Percentiles rank a stretch among this genome's conserved stretches.
Conservation (phyloP, 2,888 invertebrate species). For the Dinocampus coccinellae region DNA sequence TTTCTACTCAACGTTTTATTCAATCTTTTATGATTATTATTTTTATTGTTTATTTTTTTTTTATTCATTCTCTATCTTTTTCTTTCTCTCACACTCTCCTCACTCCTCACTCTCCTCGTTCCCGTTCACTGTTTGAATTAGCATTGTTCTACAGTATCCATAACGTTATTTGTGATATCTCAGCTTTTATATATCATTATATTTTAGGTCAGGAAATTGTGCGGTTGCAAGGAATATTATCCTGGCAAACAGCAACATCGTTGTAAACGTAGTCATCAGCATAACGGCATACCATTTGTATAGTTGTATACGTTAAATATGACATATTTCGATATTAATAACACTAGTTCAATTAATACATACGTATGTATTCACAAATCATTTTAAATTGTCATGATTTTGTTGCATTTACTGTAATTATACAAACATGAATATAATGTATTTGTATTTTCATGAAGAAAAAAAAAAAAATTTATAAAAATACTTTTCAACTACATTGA, state of each 20-base stretch:
- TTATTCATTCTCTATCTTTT: background rate
- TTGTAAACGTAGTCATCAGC: constrained; percentile 14
- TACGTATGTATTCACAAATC: background rate
- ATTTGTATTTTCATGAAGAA: background rate
- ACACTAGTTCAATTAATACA: constrained; percentile 4
- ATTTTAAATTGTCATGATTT: background rate
- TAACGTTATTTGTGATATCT: constrained; percentile 23
- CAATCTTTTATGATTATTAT: background rate
- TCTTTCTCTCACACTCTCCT: background rate
- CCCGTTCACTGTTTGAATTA: background rate
- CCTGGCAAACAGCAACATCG: constrained; percentile 16
- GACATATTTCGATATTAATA: constrained; percentile 11
- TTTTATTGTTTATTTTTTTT: no score
- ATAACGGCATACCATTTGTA: background rate
- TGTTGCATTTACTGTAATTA: constrained; percentile 2
- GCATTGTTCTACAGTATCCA: background rate
- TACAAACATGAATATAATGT: background rate
- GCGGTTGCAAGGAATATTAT: constrained; percentile 27
- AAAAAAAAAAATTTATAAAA: no score
- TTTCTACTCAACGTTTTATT: background rate
- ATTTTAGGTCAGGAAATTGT: constrained; percentile 33
- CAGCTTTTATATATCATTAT: constrained; percentile 18
- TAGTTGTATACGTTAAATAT: constrained; percentile 2
- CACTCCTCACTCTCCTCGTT: no score
- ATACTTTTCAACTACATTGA: background rate